Evolutionary conservation across 2,113 vertebrate species (phyloP).

Genomic region (Eulemur rufifrons): DNA sequence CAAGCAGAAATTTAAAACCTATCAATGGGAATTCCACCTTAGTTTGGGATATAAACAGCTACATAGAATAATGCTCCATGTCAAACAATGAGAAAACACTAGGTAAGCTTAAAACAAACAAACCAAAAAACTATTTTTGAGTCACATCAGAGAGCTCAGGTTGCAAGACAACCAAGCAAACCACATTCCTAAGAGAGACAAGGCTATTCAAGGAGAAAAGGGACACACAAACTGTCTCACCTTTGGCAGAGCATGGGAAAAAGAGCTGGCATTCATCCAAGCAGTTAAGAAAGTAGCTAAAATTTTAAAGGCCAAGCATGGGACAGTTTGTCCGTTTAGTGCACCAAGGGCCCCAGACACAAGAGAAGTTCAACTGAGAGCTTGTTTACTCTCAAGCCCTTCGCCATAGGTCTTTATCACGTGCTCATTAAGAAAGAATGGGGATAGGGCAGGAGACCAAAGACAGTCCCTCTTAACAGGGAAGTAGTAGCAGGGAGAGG

Average conservation of each 20-base stretch:
- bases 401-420: not conserved
- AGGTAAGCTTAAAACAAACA: not conserved
- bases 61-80: not conserved
- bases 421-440: not conserved
- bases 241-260: not conserved
- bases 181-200: not conserved
- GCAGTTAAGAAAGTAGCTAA: not conserved
- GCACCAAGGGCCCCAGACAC: not conserved
- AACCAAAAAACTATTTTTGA: not conserved
- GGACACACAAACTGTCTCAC: not conserved
- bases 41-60: not conserved
- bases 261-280: not conserved
- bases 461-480: not conserved
- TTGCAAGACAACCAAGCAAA: not conserved
- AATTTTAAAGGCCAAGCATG: not conserved
- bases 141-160: not conserved
- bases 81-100: constrained; percentile 19
- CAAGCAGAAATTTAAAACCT: constrained; percentile 40
- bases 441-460: not conserved
- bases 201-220: not conserved
- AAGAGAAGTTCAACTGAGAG: not conserved
- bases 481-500: not conserved
- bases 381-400: not conserved
- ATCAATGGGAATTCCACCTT: not conserved
- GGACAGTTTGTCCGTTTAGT: not conserved